Conservation (phyloP, 2,113 vertebrate species). For the Numida meleagris region DNA sequence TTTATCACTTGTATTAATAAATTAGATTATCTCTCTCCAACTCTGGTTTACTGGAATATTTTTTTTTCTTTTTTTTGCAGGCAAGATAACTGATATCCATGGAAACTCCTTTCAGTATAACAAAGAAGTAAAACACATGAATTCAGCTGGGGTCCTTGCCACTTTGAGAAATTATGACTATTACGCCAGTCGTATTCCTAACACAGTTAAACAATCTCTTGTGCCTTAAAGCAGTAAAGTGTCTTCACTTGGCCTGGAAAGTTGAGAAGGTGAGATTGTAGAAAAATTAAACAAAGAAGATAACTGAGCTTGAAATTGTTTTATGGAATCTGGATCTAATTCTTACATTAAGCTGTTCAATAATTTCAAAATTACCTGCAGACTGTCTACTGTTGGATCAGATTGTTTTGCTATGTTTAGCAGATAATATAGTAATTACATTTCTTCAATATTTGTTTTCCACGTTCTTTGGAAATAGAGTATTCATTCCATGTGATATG, state of each 20-base stretch:
- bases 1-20: neutral
- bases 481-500: neutral
- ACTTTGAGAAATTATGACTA: slow-evolving; percentile 89
- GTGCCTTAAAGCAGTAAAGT: slow-evolving; percentile 66
- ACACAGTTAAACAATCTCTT: slow-evolving; percentile 85
- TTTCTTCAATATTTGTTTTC: neutral
- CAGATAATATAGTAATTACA: neutral
- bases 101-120: slow-evolving; percentile 89
- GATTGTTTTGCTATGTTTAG: neutral
- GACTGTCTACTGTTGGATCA: neutral
- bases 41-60: neutral
- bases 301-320: neutral
- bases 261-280: neutral
- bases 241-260: neutral
- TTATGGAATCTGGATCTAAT: slow-evolving; percentile 7
- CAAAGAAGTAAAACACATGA: slow-evolving; percentile 94
- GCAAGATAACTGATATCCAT: slow-evolving; percentile 92
- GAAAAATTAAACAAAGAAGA: neutral
- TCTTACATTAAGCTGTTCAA: slow-evolving; percentile 1
- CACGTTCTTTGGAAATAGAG: neutral
- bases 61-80: slow-evolving; percentile 60
- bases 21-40: neutral
- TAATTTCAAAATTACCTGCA: slow-evolving; percentile 23
- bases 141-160: slow-evolving; percentile 93
- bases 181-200: slow-evolving; percentile 89